Evolutionary conservation across 2,797 vertebrate genomes (phyloP).

Genomic region (Lacerta viridis): DNA sequence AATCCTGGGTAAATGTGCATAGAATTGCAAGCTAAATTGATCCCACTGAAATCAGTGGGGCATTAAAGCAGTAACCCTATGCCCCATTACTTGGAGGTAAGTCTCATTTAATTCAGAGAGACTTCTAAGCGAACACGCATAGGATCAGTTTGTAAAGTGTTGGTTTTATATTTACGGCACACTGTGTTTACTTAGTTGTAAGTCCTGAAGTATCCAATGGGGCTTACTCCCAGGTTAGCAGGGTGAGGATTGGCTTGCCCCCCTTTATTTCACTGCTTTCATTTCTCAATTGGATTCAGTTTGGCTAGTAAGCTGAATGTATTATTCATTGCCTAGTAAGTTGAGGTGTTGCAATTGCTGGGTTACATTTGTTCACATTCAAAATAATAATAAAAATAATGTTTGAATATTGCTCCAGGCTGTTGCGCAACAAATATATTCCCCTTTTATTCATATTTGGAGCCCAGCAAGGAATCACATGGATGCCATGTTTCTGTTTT

Average conservation of each 20-base stretch:
- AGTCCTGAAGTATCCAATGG: neutral
- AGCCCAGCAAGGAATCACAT: neutral
- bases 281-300: neutral
- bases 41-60: neutral
- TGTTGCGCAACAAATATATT: slow-evolving; percentile 13
- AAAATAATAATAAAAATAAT: neutral
- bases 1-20: neutral
- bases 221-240: neutral
- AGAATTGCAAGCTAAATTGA: neutral
- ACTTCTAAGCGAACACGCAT: neutral
- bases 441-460: neutral
- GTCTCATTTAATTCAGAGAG: neutral
- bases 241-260: neutral
- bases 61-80: neutral
- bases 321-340: slow-evolving; percentile 14
- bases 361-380: slow-evolving; percentile 35
- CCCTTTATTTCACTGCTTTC: neutral
- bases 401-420: slow-evolving; percentile 6
- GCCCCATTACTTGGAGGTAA: neutral
- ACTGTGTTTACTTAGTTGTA: no score
- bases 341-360: neutral
- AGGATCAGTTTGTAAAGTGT: neutral
- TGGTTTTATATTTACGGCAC: neutral
- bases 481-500: neutral
- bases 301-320: neutral